A percentile compares a stretch with the other conserved stretches of the same genome.
These are phyloP conservation scores for Beris morrisii DNA, from an alignment of 2,888 invertebrate species.

Conservation along the genomic window DNA sequence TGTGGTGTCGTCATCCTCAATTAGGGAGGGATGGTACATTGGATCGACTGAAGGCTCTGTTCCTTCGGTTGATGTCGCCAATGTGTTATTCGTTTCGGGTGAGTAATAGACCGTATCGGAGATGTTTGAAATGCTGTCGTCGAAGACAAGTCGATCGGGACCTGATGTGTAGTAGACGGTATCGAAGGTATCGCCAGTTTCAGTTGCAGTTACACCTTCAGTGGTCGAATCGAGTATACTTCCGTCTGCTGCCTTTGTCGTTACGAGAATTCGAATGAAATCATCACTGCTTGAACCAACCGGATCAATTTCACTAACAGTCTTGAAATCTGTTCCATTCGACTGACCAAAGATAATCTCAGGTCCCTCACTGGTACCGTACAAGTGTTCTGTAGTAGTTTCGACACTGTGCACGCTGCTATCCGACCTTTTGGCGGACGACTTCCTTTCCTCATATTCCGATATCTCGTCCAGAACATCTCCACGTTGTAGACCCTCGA, in stretches of 20 bases:
- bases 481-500: constrained; percentile 56
- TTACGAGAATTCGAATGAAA: constrained; percentile 43
- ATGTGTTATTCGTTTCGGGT: background rate
- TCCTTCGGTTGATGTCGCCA: constrained; percentile 28
- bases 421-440: constrained; percentile 18
- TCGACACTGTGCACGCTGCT: background rate
- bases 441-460: constrained; percentile 28
- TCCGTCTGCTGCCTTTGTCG: background rate
- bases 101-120: constrained; percentile 11
- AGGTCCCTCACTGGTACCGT: background rate
- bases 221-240: constrained; percentile 3
- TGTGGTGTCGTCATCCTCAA: constrained; percentile 48
- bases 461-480: constrained; percentile 41
- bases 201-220: constrained; percentile 15
- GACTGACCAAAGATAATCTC: constrained; percentile 14
- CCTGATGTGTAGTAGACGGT: constrained; percentile 24
- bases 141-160: background rate
- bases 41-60: constrained; percentile 10
- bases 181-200: constrained; percentile 13
- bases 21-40: constrained; percentile 33
- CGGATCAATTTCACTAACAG: constrained; percentile 44
- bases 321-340: constrained; percentile 4
- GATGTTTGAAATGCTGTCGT: background rate
- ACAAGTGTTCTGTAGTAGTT: constrained; percentile 3
- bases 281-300: constrained; percentile 51